phyloP scores from a whole-genome alignment of 2,797 vertebrate species.

The Propithecus perrieri region DNA sequence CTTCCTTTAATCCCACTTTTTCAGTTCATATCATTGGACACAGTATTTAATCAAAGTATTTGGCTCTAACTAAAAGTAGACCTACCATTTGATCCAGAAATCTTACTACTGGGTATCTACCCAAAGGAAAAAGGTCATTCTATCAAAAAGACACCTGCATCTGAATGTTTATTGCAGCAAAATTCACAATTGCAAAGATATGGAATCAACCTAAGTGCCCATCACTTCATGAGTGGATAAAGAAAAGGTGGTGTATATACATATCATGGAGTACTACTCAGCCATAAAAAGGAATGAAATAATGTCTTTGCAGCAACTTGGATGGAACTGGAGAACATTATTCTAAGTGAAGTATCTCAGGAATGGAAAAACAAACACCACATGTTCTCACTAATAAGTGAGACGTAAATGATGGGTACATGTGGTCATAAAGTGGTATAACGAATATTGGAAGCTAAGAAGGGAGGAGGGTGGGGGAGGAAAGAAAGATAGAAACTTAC shows the following conservation, averaged over 20 bases:
- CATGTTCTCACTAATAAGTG: background rate
- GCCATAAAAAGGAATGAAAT: background rate
- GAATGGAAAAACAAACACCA: background rate
- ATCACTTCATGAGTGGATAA: background rate
- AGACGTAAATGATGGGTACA: background rate
- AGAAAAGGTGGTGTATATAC: background rate
- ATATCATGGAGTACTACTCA: background rate
- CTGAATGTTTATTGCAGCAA: background rate
- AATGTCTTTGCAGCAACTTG: background rate
- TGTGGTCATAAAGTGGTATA: background rate
- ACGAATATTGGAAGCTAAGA: background rate
- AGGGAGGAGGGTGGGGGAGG: background rate
- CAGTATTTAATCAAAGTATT: background rate
- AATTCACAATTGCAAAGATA: background rate
- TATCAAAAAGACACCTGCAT: background rate
- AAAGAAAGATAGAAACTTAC: background rate
- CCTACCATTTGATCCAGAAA: background rate
- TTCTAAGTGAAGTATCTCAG: background rate
- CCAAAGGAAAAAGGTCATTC: background rate
- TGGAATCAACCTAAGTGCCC: too few relatives aligned
- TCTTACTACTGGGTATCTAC: background rate
- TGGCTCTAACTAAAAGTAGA: background rate
- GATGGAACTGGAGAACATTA: background rate
- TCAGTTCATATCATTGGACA: background rate
- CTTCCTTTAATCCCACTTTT: background rate